Base-by-base conservation (phyloP, 1,140 invertebrate genomes). In the Chymomyza costata region DNA sequence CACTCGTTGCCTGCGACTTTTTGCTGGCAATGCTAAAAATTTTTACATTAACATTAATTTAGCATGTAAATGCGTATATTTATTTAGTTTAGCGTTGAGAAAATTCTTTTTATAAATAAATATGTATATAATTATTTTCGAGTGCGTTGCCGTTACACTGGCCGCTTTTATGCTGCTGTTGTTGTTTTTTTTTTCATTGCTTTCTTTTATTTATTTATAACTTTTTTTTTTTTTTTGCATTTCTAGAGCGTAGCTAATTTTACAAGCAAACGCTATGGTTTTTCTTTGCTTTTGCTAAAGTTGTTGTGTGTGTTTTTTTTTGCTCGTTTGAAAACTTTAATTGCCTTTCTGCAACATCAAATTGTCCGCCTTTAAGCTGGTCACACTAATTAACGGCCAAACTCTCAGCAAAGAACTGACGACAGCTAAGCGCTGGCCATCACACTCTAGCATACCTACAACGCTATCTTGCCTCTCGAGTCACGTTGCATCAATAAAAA, bases 51-150 rank as follows among this genome's bases (percentile, higher is more conserved):
- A 56, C 51, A 65, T 68, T 68, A 65, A 68, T 68, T 60, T 65
- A 32, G 39, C 61, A 64, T 68, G 61, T 65, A 60, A 68, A 68
- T 68, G 65, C n/a, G n/a, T 68, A 65, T 65, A 64, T 67, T 67
- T 63, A 47, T 60, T 68, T 51, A 30, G 38, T 32, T 63, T 39
- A 56, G 45, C 32, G 43, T 21, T 41, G 28, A 58, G 41, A 21
- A 17, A 37, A 25, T 28, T 15, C 13, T 40, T 25, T 45, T 16
- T 11, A n/a, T 35, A 5, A 31, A n/a, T 21, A 47, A 34, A 25
- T 39, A 35, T 21, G 35, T 25, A 30, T 50, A 17, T 60, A 16
- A 30, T 31, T 39, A 10, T 31, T 43, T 19, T 47, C 18, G 14
- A 37, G 7, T 44, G 35, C 48, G 21, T 59, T 35, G 39, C 43